Evolutionary conservation across 2,113 vertebrate species (phyloP).

Genomic region (Oceanodroma tethys): DNA sequence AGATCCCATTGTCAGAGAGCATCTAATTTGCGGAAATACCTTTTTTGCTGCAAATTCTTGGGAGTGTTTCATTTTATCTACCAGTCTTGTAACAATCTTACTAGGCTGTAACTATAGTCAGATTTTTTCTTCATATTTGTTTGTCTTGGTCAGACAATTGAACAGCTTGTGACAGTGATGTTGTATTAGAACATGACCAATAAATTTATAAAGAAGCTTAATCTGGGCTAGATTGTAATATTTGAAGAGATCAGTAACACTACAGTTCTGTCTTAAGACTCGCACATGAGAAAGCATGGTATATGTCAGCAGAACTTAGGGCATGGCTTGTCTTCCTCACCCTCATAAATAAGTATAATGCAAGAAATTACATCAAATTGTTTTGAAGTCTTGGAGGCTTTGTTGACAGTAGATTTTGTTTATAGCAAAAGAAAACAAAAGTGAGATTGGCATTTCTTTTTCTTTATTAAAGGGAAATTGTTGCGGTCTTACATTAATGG

Average conservation of each 20-base stretch:
- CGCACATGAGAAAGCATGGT: fast-evolving
- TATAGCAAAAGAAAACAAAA: not conserved
- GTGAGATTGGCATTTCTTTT: not conserved
- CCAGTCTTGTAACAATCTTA: not conserved
- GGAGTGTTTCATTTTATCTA: not conserved
- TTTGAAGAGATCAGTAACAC: not conserved
- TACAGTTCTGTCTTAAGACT: not conserved
- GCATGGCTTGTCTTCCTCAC: not conserved
- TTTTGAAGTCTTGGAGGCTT: not conserved
- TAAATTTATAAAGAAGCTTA: not conserved
- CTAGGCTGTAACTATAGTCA: not conserved
- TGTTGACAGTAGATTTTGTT: not conserved
- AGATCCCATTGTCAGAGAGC: not conserved
- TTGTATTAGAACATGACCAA: not conserved
- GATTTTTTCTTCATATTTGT: not conserved
- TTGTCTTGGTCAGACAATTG: not conserved
- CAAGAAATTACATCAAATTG: not conserved
- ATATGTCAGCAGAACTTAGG: not conserved
- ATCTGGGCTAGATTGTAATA: not conserved
- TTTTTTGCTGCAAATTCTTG: not conserved
- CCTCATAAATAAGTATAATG: not conserved
- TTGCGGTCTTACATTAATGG: not conserved
- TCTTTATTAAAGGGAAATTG: not conserved
- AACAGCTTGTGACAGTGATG: not conserved
- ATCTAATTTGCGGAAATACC: not conserved